Conservation (phyloP, 2,888 invertebrate species). For the Synanthedon andrenaeformis region DNA sequence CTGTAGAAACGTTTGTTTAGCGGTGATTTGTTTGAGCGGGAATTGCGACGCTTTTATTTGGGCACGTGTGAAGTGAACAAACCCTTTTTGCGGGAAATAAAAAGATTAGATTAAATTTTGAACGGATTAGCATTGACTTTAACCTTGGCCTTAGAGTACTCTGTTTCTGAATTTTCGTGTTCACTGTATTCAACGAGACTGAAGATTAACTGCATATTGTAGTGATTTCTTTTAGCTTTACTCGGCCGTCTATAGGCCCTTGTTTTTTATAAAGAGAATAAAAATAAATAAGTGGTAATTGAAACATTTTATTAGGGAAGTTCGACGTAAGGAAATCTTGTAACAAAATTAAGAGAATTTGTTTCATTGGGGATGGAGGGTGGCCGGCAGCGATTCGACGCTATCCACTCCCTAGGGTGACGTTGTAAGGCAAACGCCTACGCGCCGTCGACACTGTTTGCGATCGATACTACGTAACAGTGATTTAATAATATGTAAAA, state of each 20-base stretch:
- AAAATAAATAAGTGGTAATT: conserved; percentile 4
- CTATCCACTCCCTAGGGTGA: conserved; percentile 8
- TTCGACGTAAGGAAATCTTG: conserved; percentile 9
- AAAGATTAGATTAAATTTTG: conserved; percentile 13
- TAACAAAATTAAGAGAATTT: conserved; percentile 10
- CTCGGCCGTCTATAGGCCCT: not conserved
- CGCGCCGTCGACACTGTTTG: conserved; percentile 5
- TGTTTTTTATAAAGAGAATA: conserved; percentile 6
- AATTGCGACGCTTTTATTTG: conserved; percentile 44
- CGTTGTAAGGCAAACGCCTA: conserved; percentile 7
- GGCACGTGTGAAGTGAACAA: conserved; percentile 22
- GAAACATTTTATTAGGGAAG: conserved; percentile 9
- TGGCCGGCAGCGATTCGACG: conserved; percentile 9
- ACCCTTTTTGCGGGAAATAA: conserved; percentile 31
- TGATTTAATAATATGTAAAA: too few species aligned
- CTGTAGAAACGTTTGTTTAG: conserved; percentile 65
- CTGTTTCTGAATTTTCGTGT: not conserved
- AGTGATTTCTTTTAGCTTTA: too few species aligned
- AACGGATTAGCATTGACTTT: not conserved
- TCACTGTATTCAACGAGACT: too few species aligned
- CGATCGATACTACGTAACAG: conserved; percentile 4
- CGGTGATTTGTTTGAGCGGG: conserved; percentile 61
- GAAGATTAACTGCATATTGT: too few species aligned
- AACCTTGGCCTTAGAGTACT: not conserved
- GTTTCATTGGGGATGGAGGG: conserved; percentile 6